phyloP scores from a whole-genome alignment of 2,113 vertebrate species.

The Neolamprologus kungweensis region DNA sequence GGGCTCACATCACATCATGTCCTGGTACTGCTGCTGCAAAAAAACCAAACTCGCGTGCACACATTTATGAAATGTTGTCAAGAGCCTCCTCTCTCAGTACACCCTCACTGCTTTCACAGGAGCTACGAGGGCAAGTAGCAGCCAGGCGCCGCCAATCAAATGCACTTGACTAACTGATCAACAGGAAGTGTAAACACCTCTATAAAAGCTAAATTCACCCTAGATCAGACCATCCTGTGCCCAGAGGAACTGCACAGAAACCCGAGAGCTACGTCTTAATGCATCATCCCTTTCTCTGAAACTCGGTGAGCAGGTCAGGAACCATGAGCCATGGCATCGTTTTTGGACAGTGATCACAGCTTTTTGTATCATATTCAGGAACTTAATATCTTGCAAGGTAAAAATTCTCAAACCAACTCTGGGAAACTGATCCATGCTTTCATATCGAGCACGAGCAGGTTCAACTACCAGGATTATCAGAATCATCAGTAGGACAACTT shows the following conservation, averaged over 20 bases:
- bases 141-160: not conserved
- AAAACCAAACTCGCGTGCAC: not conserved
- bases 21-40: not conserved
- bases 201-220: not conserved
- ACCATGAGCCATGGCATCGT: not conserved
- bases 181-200: not conserved
- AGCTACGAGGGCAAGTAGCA: not conserved
- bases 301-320: not conserved
- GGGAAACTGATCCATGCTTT: not conserved
- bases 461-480: rapidly evolving
- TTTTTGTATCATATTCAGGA: not conserved
- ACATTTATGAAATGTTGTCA: not conserved
- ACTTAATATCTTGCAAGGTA: rapidly evolving
- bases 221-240: not conserved
- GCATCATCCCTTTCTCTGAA: not conserved
- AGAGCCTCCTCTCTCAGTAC: not conserved
- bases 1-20: not conserved
- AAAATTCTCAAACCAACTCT: not conserved
- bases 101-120: not conserved
- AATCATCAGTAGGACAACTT: not conserved
- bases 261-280: not conserved
- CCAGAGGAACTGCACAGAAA: not conserved
- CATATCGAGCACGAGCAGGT: rapidly evolving
- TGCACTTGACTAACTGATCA: not conserved
- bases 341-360: not conserved